These are phyloP conservation scores for Eurystomus gularis DNA, from an alignment of 2,113 vertebrate genomes.

Conservation along the genomic window DNA sequence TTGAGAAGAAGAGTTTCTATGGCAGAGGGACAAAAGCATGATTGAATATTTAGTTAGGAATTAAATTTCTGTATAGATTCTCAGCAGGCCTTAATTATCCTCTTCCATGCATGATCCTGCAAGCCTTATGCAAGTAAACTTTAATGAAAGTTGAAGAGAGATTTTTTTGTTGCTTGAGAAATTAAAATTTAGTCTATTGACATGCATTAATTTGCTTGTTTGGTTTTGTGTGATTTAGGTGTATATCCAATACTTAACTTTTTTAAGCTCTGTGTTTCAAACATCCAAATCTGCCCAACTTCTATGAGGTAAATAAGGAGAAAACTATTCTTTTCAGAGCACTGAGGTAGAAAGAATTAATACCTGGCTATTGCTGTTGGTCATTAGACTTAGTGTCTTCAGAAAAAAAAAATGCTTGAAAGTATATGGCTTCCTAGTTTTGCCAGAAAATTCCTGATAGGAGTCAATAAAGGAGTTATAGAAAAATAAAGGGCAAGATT, in stretches of 20 bases:
- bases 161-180: not conserved
- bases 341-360: not conserved
- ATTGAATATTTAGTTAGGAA: conserved; percentile 16
- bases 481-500: not conserved
- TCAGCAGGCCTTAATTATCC: conserved; percentile 17
- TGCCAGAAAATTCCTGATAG: not conserved
- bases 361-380: not conserved
- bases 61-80: not conserved
- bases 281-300: not conserved
- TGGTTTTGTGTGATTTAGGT: not conserved
- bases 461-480: not conserved
- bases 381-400: not conserved
- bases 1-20: not conserved
- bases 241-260: not conserved
- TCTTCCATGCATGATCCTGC: not conserved
- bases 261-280: not conserved
- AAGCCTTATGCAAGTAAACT: not conserved
- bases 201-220: not conserved
- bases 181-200: not conserved
- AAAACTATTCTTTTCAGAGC: not conserved
- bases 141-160: conserved; percentile 3
- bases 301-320: not conserved
- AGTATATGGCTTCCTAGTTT: not conserved
- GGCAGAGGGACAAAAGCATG: not conserved
- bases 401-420: not conserved